Conservation (phyloP, 2,113 vertebrate genomes). For the Azemiops feae region DNA sequence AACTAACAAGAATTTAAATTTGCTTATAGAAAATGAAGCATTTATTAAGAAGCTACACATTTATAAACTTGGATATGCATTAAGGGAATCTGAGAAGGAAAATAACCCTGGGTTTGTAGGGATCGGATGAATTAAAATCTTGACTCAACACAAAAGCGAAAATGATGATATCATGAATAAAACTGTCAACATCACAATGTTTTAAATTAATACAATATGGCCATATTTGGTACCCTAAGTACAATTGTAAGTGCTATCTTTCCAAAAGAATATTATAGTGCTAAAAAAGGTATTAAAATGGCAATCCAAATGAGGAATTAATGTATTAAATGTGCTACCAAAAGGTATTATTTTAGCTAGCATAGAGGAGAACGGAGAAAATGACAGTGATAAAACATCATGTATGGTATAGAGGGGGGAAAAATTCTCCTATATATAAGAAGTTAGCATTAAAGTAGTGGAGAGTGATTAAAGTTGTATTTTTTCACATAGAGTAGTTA, state of each 20-base stretch:
- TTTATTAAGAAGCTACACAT: background rate
- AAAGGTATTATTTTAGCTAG: background rate
- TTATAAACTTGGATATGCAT: background rate
- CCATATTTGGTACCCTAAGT: background rate
- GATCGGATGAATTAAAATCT: background rate
- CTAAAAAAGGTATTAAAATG: background rate
- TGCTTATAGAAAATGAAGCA: conserved; percentile 4
- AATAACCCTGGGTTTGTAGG: background rate
- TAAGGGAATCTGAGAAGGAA: background rate
- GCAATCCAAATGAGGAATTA: background rate
- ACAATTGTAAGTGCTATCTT: background rate
- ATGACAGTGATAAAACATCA: background rate
- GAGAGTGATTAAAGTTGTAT: background rate
- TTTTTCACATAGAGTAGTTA: background rate
- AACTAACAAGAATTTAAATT: background rate
- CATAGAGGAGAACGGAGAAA: background rate
- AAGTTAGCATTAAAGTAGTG: background rate
- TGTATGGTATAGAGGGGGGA: background rate
- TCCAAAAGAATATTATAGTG: background rate
- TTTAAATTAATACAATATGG: background rate
- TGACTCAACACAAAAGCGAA: background rate
- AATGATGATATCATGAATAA: background rate
- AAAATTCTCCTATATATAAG: background rate
- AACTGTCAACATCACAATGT: background rate
- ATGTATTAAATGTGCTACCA: background rate